Evolutionary conservation across 92 coral and sea anemone genomes (phyloP), one percentile per base, ranked within the genome.

Genomic region (Montipora capitata): DNA sequence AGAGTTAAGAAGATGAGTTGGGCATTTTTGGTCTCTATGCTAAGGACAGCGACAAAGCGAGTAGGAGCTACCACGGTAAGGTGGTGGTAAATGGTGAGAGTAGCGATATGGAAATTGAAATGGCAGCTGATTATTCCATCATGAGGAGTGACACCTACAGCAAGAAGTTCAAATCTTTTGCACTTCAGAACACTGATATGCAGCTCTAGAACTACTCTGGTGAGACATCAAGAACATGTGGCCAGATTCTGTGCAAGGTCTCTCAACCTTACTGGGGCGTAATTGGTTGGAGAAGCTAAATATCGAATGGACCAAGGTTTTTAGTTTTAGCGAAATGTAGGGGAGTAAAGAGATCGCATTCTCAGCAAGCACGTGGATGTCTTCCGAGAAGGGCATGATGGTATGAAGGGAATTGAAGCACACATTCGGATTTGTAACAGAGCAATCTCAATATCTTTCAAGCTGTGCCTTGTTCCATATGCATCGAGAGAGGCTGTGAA

Each of bases 81-180:
- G 15, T 80, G 58, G 52, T n/a, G 20, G 13, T 85, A 41, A 73
- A 75, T 75, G 83, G 84, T 38, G 40, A 15, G 13, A 63, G 16
- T 49, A 45, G 48, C 49, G 68, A 74, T 5, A 18, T 86, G 64
- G 74, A 74, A 12, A 74, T 75, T 57, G 83, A 75, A 27, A 85
- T 76, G 7, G 89, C 89, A 59, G 83, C 89, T 10, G 89, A 85
- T 54, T 48, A 17, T 63, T 64, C 64, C 8, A 5, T 56, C 12
- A 56, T 56, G 62, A 56, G 62, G 9, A 56, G 62, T 5, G 62
- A 56, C 12, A 56, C 62, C 4, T 56, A 27, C 35, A 27, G 35
- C n/a, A 38, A 68, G 27, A 83, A 18, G 81, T 44, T 79, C 40
- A 83, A 85, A 72, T n/a, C 3, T 63, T 3, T 0, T 17, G 38